A percentile compares a stretch with the other conserved stretches of the same genome.
phyloP scores from a whole-genome alignment of 2,797 vertebrate genomes.

The Margarornis squamiger region DNA sequence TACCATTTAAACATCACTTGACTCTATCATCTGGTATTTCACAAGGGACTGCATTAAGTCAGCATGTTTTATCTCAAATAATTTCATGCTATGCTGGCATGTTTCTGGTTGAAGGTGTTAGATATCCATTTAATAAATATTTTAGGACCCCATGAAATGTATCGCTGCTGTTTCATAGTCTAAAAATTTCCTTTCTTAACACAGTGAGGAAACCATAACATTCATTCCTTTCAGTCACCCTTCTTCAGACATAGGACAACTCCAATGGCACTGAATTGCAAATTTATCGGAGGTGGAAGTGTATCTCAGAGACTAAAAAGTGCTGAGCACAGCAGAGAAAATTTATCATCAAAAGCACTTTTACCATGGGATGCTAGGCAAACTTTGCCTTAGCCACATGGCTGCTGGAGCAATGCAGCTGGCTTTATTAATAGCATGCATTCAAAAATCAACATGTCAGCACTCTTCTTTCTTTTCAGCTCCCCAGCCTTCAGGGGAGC shows the following conservation, averaged over 20 bases:
- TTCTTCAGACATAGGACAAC: neutral
- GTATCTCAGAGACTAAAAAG: conserved; percentile 10
- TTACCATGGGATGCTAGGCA: neutral
- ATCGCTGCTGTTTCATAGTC: neutral
- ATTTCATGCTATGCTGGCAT: neutral
- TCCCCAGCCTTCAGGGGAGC: neutral
- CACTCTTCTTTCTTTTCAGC: neutral
- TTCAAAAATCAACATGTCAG: neutral
- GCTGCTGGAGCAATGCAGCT: neutral
- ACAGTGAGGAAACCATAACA: neutral
- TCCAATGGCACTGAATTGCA: neutral
- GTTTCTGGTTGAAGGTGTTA: neutral
- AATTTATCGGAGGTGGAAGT: neutral
- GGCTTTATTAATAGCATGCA: neutral
- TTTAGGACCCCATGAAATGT: neutral
- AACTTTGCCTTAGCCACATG: neutral
- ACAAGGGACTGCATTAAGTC: neutral
- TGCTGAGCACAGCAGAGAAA: conserved; percentile 20
- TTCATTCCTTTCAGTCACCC: neutral
- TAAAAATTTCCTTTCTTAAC: neutral
- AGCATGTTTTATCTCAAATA: neutral
- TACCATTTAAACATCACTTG: neutral
- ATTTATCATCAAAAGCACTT: conserved; percentile 31
- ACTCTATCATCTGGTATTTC: neutral
- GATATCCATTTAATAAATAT: neutral